phyloP scores from a whole-genome alignment of 2,113 vertebrate species.

The Oreotrochilus melanogaster region DNA sequence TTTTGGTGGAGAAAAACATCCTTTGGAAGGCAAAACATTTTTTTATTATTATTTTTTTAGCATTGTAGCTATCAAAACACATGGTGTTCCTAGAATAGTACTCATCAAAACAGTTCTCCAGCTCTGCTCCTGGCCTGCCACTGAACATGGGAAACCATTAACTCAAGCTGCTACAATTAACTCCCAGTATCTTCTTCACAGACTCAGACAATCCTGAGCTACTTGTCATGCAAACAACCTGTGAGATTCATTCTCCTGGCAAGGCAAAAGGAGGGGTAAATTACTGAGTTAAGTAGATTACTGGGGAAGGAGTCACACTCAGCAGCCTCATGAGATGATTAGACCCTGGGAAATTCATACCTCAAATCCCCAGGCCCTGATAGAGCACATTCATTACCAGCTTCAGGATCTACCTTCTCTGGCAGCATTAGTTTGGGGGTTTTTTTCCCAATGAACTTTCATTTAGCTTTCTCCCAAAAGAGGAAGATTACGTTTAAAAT shows the following conservation, averaged over 20 bases:
- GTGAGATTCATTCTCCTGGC: constrained; percentile 77
- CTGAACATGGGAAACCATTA: constrained; percentile 76
- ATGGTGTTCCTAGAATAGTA: neutral
- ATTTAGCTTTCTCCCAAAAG: neutral
- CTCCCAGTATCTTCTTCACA: constrained; percentile 69
- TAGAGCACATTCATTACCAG: constrained; percentile 61
- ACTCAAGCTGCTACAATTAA: constrained; percentile 74
- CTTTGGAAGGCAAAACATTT: constrained; percentile 23
- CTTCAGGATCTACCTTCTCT: constrained; percentile 56
- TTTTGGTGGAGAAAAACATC: constrained; percentile 41
- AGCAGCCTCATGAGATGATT: constrained; percentile 79
- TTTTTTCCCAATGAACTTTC: neutral
- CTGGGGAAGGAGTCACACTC: constrained; percentile 79
- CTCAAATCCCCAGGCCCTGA: constrained; percentile 67
- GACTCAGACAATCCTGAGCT: constrained; percentile 73
- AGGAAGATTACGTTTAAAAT: neutral
- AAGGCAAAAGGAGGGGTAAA: constrained; percentile 72
- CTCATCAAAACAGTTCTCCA: constrained; percentile 54
- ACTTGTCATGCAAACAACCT: constrained; percentile 85
- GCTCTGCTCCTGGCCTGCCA: constrained; percentile 57
- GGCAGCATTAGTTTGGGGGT: neutral
- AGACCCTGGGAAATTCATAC: constrained; percentile 85
- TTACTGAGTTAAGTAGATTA: constrained; percentile 86
- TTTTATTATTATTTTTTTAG: neutral
- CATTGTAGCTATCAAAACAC: constrained; percentile 64